phyloP scores from a whole-genome alignment of 2,797 vertebrate species.

The Dermochelys coriacea region DNA sequence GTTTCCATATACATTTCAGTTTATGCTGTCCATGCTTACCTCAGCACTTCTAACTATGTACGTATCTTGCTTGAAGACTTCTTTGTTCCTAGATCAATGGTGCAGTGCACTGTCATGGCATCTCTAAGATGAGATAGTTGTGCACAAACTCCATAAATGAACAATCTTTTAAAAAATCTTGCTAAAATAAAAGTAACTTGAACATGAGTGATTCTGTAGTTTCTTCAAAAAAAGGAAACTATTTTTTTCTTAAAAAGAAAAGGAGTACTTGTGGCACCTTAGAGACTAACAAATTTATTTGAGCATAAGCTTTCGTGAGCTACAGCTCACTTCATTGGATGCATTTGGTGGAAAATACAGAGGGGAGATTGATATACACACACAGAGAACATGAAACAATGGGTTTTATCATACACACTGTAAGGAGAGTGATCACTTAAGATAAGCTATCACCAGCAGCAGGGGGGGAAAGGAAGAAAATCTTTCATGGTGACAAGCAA shows the following conservation, averaged over 20 bases:
- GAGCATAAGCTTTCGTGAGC: too few relatives aligned
- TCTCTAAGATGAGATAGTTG: background rate
- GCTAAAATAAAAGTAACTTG: slow-evolving; percentile 45
- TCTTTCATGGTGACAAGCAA: too few relatives aligned
- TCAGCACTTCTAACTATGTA: background rate
- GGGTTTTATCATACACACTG: too few relatives aligned
- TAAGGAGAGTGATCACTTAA: too few relatives aligned
- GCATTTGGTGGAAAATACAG: too few relatives aligned
- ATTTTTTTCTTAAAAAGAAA: slow-evolving; percentile 54
- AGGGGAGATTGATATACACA: too few relatives aligned
- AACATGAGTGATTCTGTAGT: background rate
- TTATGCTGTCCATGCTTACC: background rate
- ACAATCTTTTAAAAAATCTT: slow-evolving; percentile 7
- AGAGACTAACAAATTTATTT: too few relatives aligned
- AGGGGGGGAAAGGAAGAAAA: too few relatives aligned
- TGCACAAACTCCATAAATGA: slow-evolving; percentile 32
- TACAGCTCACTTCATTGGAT: too few relatives aligned
- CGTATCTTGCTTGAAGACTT: background rate
- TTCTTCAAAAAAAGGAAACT: slow-evolving; percentile 26
- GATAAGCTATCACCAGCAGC: too few relatives aligned
- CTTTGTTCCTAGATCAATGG: background rate
- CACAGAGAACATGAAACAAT: too few relatives aligned
- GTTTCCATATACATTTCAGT: background rate
- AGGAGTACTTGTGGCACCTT: too few relatives aligned
- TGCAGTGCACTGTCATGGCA: background rate